A percentile compares a stretch with the other conserved stretches of the same genome.
phyloP scores from a whole-genome alignment of 2,888 invertebrate species.

The Panzeria rudis region DNA sequence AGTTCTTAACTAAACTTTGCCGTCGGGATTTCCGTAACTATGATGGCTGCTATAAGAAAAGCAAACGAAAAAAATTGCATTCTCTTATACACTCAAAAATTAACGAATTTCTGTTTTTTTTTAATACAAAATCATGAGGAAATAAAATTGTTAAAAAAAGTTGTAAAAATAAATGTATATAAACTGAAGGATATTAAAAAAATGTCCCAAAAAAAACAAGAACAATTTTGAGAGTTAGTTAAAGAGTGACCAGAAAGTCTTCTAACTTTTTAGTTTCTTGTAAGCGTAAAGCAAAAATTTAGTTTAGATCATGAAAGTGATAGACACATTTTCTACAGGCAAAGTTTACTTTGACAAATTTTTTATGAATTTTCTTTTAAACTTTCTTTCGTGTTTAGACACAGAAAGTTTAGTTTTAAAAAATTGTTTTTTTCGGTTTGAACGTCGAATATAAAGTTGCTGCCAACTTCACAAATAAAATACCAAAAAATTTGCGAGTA shows the following conservation, averaged over 20 bases:
- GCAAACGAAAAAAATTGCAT: conserved; percentile 34
- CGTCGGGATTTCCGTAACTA: conserved; percentile 78
- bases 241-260: conserved; percentile 9
- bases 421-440: too few relatives aligned
- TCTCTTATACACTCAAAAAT: conserved; percentile 56
- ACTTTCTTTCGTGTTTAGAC: too few relatives aligned
- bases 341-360: too few relatives aligned
- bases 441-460: too few relatives aligned
- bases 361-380: too few relatives aligned
- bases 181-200: conserved; percentile 57
- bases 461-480: too few relatives aligned
- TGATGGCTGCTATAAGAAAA: conserved; percentile 70
- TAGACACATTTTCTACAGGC: too few relatives aligned
- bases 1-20: conserved; percentile 76
- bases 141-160: conserved; percentile 52
- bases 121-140: conserved; percentile 50
- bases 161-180: background rate
- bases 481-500: too few relatives aligned
- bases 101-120: conserved; percentile 40
- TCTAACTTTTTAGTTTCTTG: background rate
- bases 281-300: background rate
- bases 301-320: too few relatives aligned
- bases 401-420: too few relatives aligned
- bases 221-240: background rate
- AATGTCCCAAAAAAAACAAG: background rate